Evolutionary conservation across 2,888 invertebrate species (phyloP).

Genomic region (Oxyscelio sp.): DNA sequence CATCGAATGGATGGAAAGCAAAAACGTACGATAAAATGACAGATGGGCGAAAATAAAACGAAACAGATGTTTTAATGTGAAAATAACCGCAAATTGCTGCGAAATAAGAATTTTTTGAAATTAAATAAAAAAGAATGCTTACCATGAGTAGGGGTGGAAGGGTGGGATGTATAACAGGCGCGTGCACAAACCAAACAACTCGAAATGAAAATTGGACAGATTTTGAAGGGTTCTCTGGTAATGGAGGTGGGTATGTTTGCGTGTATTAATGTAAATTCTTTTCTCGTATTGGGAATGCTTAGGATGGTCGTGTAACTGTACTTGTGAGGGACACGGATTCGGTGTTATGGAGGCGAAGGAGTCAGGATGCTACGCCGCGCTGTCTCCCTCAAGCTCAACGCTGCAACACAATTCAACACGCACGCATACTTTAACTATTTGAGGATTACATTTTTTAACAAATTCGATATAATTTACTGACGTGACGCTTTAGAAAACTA

Average conservation of each 20-base stretch:
- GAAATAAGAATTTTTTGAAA: constrained; percentile 83
- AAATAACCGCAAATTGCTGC: constrained; percentile 54
- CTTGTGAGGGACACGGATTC: constrained; percentile 9
- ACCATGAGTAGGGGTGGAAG: constrained; percentile 88
- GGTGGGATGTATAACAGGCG: constrained; percentile 89
- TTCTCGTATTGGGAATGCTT: constrained; percentile 23
- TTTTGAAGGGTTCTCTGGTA: constrained; percentile 82
- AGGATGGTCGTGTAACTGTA: background rate
- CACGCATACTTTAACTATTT: constrained; percentile 81
- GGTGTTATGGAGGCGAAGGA: constrained; percentile 77
- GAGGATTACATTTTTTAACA: constrained; percentile 14
- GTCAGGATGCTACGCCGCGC: constrained; percentile 87
- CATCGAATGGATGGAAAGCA: no score
- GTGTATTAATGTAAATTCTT: constrained; percentile 8
- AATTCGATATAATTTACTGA: constrained; percentile 27
- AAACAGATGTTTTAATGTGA: constrained; percentile 1
- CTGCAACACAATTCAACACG: constrained; percentile 89
- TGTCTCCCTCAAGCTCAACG: constrained; percentile 89
- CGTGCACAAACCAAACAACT: constrained; percentile 89
- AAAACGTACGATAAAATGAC: no score
- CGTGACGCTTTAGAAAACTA: background rate
- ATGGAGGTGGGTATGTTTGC: constrained; percentile 65
- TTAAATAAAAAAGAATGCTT: constrained; percentile 88
- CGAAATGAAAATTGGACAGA: constrained; percentile 88
- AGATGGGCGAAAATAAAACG: no score